A percentile compares a stretch with the other conserved stretches of the same genome.
These are phyloP conservation scores for Cyprinella venusta DNA, from an alignment of 2,797 vertebrate genomes.

Conservation along the genomic window DNA sequence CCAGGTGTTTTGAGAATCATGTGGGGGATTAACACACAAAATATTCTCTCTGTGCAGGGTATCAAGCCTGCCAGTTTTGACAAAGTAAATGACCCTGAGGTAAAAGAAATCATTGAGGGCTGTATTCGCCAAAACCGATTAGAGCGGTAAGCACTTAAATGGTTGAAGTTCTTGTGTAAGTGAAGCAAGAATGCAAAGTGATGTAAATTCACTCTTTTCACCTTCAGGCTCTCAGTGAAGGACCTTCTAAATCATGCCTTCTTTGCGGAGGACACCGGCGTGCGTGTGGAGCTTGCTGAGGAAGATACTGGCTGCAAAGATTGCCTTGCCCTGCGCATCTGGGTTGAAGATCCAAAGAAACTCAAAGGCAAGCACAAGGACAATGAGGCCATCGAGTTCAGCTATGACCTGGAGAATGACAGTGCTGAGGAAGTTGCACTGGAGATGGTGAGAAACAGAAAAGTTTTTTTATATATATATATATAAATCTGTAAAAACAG, in stretches of 20 bases:
- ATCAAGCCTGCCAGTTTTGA: constrained; percentile 96
- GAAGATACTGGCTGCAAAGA: constrained; percentile 84
- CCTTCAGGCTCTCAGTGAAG: constrained; percentile 86
- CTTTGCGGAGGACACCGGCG: constrained; percentile 94
- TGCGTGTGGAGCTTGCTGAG: constrained; percentile 93
- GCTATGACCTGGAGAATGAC: constrained; percentile 91
- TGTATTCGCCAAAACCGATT: constrained; percentile 93
- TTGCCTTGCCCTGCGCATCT: constrained; percentile 89
- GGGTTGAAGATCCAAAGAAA: constrained; percentile 97
- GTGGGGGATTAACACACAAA: neutral
- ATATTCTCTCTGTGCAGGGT: constrained; percentile 74
- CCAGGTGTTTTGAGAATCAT: neutral
- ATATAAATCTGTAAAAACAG: neutral
- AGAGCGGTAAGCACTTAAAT: constrained; percentile 81
- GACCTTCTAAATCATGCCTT: constrained; percentile 91
- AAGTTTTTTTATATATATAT: neutral
- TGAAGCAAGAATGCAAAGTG: constrained; percentile 8
- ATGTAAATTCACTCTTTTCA: constrained; percentile 20
- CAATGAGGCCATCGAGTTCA: constrained; percentile 97
- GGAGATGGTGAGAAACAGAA: constrained; percentile 86
- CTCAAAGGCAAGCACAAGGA: constrained; percentile 98
- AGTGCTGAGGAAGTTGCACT: constrained; percentile 92
- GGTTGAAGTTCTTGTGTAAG: constrained; percentile 26
- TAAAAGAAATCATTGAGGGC: constrained; percentile 95
- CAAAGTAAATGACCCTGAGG: constrained; percentile 93